phyloP scores from a whole-genome alignment of 2,113 vertebrate species.

The Rhinogobius similis region DNA sequence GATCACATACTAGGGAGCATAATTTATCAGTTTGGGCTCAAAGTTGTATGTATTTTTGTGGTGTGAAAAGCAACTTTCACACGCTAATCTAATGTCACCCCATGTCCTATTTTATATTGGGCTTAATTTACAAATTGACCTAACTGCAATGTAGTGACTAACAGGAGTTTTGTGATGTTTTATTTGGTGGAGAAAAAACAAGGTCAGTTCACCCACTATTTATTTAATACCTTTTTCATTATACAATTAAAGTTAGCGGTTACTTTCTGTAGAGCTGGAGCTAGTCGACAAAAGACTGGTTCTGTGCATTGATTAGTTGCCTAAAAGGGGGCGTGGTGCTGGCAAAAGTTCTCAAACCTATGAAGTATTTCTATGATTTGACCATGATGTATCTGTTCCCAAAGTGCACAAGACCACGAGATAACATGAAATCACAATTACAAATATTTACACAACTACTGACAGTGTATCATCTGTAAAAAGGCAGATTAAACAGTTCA shows the following conservation, averaged over 20 bases:
- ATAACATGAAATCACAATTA: too few species aligned
- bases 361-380: too few species aligned
- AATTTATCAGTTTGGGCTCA: neutral
- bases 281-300: too few species aligned
- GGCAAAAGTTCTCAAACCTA: too few species aligned
- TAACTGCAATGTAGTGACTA: slow-evolving; percentile 16
- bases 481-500: too few species aligned
- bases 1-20: too few species aligned
- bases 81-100: slow-evolving; percentile 53
- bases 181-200: neutral
- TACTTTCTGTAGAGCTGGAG: neutral
- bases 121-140: slow-evolving; percentile 49
- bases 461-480: too few species aligned
- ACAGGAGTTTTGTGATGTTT: neutral
- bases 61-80: slow-evolving; percentile 37
- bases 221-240: neutral
- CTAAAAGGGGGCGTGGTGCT: neutral
- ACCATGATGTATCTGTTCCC: too few species aligned
- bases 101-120: slow-evolving; percentile 12
- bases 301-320: too few species aligned
- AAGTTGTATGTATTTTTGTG: neutral
- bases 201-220: neutral
- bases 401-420: too few species aligned
- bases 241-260: neutral
- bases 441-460: too few species aligned